Evolutionary conservation across 1,140 invertebrate species (phyloP).

Genomic region (Apis florea): DNA sequence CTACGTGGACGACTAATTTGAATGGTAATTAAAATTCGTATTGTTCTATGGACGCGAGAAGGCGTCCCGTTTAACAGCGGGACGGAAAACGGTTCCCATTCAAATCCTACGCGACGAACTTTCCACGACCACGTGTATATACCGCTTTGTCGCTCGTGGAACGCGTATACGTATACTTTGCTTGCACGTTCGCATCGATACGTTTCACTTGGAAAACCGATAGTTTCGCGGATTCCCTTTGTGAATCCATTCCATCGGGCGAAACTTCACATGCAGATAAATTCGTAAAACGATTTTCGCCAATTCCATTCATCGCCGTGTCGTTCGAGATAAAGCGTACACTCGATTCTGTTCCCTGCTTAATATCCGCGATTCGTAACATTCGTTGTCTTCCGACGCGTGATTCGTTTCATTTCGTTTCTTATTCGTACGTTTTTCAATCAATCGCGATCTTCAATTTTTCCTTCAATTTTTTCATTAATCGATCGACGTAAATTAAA

Average conservation of each 20-base stretch:
- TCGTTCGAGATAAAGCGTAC: not conserved
- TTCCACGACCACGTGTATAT: constrained; percentile 10
- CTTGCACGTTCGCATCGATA: constrained; percentile 41
- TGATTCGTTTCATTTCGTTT: too few species aligned
- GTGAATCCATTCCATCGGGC: constrained; percentile 43
- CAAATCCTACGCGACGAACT: constrained; percentile 29
- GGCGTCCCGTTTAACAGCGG: not conserved
- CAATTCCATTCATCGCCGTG: not conserved
- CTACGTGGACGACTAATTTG: too few species aligned
- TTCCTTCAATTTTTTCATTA: too few species aligned
- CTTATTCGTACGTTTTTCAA: too few species aligned
- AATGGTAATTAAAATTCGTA: constrained; percentile 1
- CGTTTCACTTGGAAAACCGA: constrained; percentile 44
- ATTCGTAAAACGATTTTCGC: not conserved
- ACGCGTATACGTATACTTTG: not conserved
- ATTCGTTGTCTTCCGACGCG: too few species aligned
- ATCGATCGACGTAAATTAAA: too few species aligned
- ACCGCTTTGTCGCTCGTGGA: constrained; percentile 24
- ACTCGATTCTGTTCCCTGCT: not conserved
- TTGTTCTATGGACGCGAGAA: not conserved
- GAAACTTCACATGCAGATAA: constrained; percentile 2
- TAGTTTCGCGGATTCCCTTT: constrained; percentile 50
- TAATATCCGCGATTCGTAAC: not conserved
- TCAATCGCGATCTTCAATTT: too few species aligned
- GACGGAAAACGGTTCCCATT: constrained; percentile 10